phyloP scores from a whole-genome alignment of 2,888 invertebrate species.

The Drosophila conformis region DNA sequence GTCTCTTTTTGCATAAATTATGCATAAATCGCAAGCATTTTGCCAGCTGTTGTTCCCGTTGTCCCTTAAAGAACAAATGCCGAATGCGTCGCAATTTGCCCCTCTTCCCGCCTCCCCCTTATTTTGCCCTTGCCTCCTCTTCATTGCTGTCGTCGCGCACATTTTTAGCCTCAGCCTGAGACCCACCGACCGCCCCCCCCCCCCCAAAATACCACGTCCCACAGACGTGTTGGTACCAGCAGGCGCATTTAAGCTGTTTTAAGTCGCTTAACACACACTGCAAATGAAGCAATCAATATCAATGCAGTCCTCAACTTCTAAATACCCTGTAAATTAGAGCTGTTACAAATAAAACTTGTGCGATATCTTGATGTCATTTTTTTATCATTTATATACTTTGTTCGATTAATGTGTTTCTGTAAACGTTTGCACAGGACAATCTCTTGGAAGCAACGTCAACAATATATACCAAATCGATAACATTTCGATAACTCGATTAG shows the following conservation, averaged over 20 bases:
- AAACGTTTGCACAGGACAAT: background rate
- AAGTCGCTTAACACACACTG: constrained; percentile 65
- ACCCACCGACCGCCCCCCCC: background rate
- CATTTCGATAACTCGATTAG: constrained; percentile 13
- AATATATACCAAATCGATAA: background rate
- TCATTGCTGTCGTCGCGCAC: constrained; percentile 29
- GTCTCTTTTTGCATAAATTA: constrained; percentile 68
- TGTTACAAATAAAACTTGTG: background rate
- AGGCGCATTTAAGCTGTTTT: constrained; percentile 69
- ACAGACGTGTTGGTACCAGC: constrained; percentile 24
- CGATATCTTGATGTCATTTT: background rate
- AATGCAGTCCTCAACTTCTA: background rate
- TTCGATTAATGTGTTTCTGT: background rate
- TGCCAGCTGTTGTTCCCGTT: constrained; percentile 30
- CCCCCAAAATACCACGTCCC: background rate
- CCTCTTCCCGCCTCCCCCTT: constrained; percentile 13
- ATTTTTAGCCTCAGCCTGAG: constrained; percentile 9
- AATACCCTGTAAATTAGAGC: constrained; percentile 34
- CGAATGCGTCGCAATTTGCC: constrained; percentile 40
- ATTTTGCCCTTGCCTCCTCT: background rate
- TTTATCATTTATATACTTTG: rapidly evolving
- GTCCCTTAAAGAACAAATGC: constrained; percentile 35
- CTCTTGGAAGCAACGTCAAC: background rate
- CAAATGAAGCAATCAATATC: constrained; percentile 47
- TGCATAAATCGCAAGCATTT: constrained; percentile 65